Conservation (phyloP, 2,888 invertebrate genomes). For the Cryptus viduatorius region DNA sequence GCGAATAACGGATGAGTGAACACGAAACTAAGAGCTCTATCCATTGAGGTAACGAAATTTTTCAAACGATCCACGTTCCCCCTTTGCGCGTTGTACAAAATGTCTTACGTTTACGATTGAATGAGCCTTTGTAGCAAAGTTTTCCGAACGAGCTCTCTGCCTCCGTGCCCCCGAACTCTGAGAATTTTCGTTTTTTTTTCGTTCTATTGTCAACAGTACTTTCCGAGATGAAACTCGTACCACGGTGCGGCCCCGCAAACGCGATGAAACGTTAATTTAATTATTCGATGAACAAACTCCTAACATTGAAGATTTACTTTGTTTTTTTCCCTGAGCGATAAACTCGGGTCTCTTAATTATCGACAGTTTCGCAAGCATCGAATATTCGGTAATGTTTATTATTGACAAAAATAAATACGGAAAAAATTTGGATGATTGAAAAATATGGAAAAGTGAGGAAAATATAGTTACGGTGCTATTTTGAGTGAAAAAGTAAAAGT, state of each 20-base stretch:
- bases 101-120: slow-evolving; percentile 1
- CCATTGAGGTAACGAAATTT: background rate
- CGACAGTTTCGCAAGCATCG: no score
- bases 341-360: background rate
- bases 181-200: background rate
- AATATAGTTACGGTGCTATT: no score
- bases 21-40: background rate
- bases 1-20: background rate
- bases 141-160: no score
- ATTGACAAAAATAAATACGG: background rate
- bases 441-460: no score
- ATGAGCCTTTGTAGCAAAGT: background rate
- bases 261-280: background rate
- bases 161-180: no score
- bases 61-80: background rate
- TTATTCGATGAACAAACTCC: background rate
- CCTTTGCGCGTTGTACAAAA: background rate
- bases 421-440: no score
- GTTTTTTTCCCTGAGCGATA: background rate
- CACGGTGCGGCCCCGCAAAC: background rate
- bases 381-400: no score
- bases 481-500: no score
- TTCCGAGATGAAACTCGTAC: slow-evolving; percentile 5
- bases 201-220: background rate
- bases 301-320: background rate